phyloP scores from a whole-genome alignment of 1,140 invertebrate genomes.

The Heliconius hermathena region DNA sequence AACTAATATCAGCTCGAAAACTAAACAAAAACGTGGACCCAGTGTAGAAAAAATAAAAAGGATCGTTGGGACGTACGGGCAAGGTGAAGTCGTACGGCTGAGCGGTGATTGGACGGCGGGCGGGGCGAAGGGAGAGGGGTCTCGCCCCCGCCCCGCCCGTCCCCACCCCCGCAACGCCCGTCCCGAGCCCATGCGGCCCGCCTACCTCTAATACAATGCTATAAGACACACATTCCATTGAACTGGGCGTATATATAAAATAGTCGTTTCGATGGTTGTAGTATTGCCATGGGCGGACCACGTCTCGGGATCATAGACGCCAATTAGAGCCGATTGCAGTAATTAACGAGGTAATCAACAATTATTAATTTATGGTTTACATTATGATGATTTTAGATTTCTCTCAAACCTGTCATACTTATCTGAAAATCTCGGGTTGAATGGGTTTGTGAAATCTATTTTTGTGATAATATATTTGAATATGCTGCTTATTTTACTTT shows the following conservation, averaged over 20 bases:
- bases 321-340: conserved; percentile 72
- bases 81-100: conserved; percentile 70
- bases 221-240: conserved; percentile 53
- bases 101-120: conserved; percentile 57
- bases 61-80: conserved; percentile 68
- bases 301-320: conserved; percentile 66
- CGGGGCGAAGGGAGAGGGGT: conserved; percentile 67
- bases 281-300: conserved; percentile 77
- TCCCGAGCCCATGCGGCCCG: conserved; percentile 51
- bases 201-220: conserved; percentile 45
- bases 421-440: not conserved
- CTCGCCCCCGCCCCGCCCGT: conserved; percentile 56
- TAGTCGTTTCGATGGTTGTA: conserved; percentile 63
- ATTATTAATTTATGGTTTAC: conserved; percentile 26
- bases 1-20: conserved; percentile 38
- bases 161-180: conserved; percentile 62
- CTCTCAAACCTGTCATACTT: not conserved
- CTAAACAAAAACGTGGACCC: conserved; percentile 55
- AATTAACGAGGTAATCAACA: conserved; percentile 63
- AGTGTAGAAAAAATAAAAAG: conserved; percentile 67
- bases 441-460: not conserved
- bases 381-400: not conserved
- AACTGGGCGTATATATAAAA: conserved; percentile 43
- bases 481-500: not conserved
- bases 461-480: not conserved